A percentile compares a stretch with the other conserved stretches of the same genome.
Conservation (phyloP, 1,140 invertebrate genomes). For the Drosophila parvula region DNA sequence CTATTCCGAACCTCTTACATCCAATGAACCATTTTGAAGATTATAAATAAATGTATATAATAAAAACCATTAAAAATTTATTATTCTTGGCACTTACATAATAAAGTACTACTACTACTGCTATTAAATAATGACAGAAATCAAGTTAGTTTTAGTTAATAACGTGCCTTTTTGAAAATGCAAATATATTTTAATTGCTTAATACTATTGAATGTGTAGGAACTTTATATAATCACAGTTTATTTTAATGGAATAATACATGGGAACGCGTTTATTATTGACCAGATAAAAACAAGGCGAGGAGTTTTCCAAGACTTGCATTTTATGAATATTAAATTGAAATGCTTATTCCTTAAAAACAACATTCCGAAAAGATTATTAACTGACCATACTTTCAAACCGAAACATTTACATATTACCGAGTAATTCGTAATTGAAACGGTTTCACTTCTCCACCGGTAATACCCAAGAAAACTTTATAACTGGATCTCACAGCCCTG, state of each 20-base stretch:
- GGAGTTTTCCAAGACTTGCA: neutral
- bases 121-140: neutral
- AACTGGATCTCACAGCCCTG: slow-evolving; percentile 1
- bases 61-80: neutral
- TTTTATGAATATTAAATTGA: slow-evolving; percentile 1
- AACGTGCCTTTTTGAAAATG: neutral
- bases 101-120: neutral
- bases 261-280: neutral
- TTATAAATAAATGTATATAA: neutral
- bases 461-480: neutral
- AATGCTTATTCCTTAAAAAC: neutral
- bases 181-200: neutral
- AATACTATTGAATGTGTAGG: neutral
- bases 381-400: neutral
- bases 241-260: neutral
- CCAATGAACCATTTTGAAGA: neutral
- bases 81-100: neutral
- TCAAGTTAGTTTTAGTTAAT: neutral
- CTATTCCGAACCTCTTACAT: neutral
- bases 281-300: too few relatives aligned
- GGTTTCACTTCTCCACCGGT: too few relatives aligned
- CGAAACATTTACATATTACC: neutral
- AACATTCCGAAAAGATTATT: neutral
- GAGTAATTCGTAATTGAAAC: slow-evolving; percentile 5
- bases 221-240: neutral